Base-by-base conservation (phyloP, 37 sponge, comb jelly and placozoan genomes). In the Geodia barretti region DNA sequence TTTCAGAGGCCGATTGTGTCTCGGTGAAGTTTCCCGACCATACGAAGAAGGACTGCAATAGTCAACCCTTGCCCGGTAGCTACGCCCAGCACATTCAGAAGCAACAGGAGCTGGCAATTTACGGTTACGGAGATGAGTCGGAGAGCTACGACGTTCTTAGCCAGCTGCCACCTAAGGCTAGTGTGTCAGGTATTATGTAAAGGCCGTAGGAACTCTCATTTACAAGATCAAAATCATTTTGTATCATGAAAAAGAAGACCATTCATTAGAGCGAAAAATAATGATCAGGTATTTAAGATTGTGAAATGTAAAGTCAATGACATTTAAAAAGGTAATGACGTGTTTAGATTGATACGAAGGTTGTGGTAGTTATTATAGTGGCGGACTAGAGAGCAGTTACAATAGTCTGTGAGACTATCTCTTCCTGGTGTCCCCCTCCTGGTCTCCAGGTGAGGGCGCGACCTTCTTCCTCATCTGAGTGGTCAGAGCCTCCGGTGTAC, bases 71-170 rank as follows among this genome's bases (percentile, higher is more conserved):
- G 25, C 34, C 35, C 5, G 74, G 86, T 5, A 0, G 54, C 1
- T 86, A 81, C 64, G 73, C 72, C 24, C 72, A 62, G 3, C 38
- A 72, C 66, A 69, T 85, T 19, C 72, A 71, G 26, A 70, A 77
- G 73, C 81, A 90, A 73, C 71, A 81, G 40, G 91, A 90, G 78
- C 68, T 90, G 7, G 72, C 82, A 1, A 30, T 77, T 32, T 90
- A 81, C 43, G 89, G 89, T 3, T 89, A 89, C 39, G 86, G 58
- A 4, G 60, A 75, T 14, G 86, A 77, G n/a, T 73, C 47, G 0
- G 91, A 81, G 32, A 68, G 81, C 30, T 70, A 42, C 42, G 91
- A 90, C 40, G 77, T 81, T 1, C 43, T 90, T 35, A 75, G 82
- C 21, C 91, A 90, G 68, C 83, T 90, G 0, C n/a, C n/a, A n/a